Percentiles rank a stretch among this genome's conserved stretches.
Evolutionary conservation across 2,797 vertebrate genomes (phyloP).

Genomic region (Cryptoblepharus egeriae): DNA sequence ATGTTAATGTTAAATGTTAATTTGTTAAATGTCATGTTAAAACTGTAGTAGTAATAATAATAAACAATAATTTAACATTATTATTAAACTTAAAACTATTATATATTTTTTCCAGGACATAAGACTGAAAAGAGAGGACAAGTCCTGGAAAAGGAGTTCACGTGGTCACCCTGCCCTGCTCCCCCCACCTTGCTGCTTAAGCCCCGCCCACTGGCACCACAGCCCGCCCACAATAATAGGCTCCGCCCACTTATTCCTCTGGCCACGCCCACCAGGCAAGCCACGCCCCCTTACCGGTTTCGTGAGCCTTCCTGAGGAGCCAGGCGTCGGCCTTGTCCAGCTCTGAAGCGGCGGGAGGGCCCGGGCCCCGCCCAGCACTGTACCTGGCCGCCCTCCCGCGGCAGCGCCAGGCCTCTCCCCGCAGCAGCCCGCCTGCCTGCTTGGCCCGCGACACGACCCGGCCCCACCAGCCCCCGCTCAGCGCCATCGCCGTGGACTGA

Average conservation of each 20-base stretch:
- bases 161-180: too few relatives aligned
- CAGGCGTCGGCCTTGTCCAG: constrained; percentile 90
- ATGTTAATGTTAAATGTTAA: too few relatives aligned
- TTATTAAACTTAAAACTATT: too few relatives aligned
- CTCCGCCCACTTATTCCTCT: not conserved
- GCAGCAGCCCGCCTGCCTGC: constrained; percentile 29
- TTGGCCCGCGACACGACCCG: constrained; percentile 33
- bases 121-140: too few relatives aligned
- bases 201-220: not conserved
- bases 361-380: constrained; percentile 60
- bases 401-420: constrained; percentile 40
- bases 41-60: too few relatives aligned
- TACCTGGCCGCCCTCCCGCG: constrained; percentile 26
- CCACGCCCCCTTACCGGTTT: constrained; percentile 61
- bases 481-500: constrained; percentile 15
- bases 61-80: too few relatives aligned
- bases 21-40: too few relatives aligned
- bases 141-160: too few relatives aligned
- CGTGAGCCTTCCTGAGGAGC: constrained; percentile 75
- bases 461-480: constrained; percentile 65
- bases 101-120: too few relatives aligned
- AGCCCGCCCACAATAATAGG: not conserved
- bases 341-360: constrained; percentile 74
- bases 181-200: too few relatives aligned
- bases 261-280: fast-evolving